These are phyloP conservation scores for Drosophila albomicans DNA, from an alignment of 1,140 invertebrate species.

Conservation along the genomic window DNA sequence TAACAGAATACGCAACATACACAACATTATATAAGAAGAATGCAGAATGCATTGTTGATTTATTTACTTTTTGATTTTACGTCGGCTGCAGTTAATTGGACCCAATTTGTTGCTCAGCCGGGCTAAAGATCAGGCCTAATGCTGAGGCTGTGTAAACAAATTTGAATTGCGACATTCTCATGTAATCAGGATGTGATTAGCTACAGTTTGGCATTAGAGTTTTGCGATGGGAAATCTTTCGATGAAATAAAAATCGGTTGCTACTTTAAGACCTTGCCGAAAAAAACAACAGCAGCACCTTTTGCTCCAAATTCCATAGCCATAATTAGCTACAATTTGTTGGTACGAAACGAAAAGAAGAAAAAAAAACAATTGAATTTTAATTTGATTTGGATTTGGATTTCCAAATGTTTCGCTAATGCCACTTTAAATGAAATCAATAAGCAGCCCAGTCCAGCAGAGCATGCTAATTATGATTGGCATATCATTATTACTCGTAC, in stretches of 20 bases:
- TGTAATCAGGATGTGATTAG: conserved; percentile 76
- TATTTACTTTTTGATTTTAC: conserved; percentile 78
- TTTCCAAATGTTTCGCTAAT: conserved; percentile 67
- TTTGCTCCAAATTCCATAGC: conserved; percentile 53
- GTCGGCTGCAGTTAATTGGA: conserved; percentile 75
- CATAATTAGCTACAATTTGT: conserved; percentile 59
- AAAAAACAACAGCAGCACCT: not conserved
- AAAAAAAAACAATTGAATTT: conserved; percentile 42
- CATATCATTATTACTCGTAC: conserved; percentile 71
- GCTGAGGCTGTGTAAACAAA: conserved; percentile 63
- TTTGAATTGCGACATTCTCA: conserved; percentile 73
- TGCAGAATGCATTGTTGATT: conserved; percentile 54
- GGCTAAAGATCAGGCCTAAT: conserved; percentile 49
- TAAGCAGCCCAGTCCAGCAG: conserved; percentile 52
- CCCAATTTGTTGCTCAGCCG: conserved; percentile 54
- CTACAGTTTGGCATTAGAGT: conserved; percentile 18
- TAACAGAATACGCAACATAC: conserved; percentile 10
- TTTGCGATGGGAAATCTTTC: not conserved
- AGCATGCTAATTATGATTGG: conserved; percentile 75
- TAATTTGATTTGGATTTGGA: conserved; percentile 32
- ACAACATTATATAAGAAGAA: not conserved
- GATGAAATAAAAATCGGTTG: too few relatives aligned
- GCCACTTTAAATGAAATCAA: conserved; percentile 74
- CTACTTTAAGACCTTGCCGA: conserved; percentile 18
- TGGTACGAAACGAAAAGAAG: not conserved